Conservation (phyloP, 2,797 vertebrate genomes). For the Anguilla marmorata region DNA sequence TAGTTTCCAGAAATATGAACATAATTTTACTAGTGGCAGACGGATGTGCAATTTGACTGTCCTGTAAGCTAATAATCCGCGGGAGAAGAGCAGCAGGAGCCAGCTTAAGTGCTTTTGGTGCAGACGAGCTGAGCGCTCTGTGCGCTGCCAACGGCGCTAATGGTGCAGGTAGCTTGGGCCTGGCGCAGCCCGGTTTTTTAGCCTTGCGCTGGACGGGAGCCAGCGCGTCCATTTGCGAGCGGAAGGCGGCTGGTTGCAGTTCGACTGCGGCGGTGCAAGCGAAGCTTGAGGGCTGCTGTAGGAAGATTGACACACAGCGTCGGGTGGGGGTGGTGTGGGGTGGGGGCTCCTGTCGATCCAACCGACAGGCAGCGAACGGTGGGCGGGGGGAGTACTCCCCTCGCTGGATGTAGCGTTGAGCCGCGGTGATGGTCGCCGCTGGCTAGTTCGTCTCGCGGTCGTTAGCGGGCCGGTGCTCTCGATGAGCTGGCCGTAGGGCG, state of each 20-base stretch:
- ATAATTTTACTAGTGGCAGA: neutral
- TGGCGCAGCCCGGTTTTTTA: constrained; percentile 5
- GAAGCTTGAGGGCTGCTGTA: constrained; percentile 23
- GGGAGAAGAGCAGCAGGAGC: neutral
- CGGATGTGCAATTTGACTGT: neutral
- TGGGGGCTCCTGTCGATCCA: constrained; percentile 59
- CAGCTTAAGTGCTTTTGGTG: neutral
- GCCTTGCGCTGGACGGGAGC: constrained; percentile 47
- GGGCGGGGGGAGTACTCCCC: constrained; percentile 38
- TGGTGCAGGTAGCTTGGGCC: constrained; percentile 6
- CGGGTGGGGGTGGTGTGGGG: constrained; percentile 36
- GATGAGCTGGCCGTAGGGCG: neutral
- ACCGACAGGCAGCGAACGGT: constrained; percentile 47
- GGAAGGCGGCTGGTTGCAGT: constrained; percentile 19
- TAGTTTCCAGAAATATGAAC: constrained; percentile 3
- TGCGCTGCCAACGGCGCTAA: neutral
- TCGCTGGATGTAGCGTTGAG: neutral
- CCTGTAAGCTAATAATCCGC: neutral
- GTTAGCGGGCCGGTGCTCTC: neutral
- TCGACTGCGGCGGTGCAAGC: constrained; percentile 39
- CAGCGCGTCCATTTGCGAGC: constrained; percentile 63
- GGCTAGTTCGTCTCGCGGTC: neutral
- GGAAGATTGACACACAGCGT: neutral
- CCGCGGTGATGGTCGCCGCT: neutral
- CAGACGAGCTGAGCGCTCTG: neutral